These are phyloP conservation scores for Cremastinae sp. DNA, from an alignment of 2,888 invertebrate species.

Conservation along the genomic window DNA sequence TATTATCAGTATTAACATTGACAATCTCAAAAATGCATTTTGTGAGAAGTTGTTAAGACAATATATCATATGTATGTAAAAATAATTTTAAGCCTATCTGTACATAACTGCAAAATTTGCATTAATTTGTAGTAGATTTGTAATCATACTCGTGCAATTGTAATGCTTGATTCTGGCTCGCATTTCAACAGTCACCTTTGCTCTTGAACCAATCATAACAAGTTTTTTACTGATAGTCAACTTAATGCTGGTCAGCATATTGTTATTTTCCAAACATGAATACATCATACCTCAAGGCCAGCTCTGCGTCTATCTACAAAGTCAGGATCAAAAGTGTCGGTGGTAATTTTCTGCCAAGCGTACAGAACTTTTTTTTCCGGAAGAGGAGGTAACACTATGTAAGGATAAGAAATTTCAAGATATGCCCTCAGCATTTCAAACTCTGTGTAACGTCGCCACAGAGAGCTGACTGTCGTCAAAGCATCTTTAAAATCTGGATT, in stretches of 20 bases:
- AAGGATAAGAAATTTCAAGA: conserved; percentile 89
- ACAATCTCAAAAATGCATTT: no score
- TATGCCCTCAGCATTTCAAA: conserved; percentile 91
- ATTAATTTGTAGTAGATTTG: no score
- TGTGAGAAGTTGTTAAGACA: no score
- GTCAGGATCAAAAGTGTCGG: conserved; percentile 91
- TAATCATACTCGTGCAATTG: no score
- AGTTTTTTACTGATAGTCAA: background rate
- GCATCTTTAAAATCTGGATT: conserved; percentile 85
- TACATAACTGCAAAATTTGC: no score
- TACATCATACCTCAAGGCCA: conserved; percentile 84
- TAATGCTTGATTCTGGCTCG: no score
- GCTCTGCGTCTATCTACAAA: conserved; percentile 92
- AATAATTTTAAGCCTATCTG: no score
- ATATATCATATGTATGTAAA: no score
- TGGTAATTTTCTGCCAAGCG: conserved; percentile 89
- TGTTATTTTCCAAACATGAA: background rate
- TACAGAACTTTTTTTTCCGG: conserved; percentile 90
- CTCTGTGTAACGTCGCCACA: conserved; percentile 92
- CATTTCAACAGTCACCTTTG: no score
- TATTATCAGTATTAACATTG: no score
- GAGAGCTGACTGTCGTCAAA: conserved; percentile 84
- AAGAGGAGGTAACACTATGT: conserved; percentile 89
- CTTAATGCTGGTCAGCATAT: background rate
- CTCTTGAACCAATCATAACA: no score